Conservation (phyloP, 2,888 invertebrate species). For the Microplitis manilae region DNA sequence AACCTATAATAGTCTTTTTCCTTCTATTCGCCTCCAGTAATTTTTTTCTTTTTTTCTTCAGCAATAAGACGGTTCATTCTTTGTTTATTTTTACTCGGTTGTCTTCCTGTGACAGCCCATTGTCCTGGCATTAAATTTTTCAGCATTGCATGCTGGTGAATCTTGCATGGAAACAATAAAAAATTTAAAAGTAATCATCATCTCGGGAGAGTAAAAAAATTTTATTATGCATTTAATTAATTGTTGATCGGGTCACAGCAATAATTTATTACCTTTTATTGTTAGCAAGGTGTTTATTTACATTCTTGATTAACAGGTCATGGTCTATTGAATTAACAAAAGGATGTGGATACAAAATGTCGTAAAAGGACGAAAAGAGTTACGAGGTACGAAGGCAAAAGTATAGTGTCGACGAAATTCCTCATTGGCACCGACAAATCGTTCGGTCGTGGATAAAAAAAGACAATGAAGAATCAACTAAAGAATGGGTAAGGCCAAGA, state of each 20-base stretch:
- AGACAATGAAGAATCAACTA: slow-evolving; percentile 17
- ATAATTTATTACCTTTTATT: too few species aligned
- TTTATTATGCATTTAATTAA: too few species aligned
- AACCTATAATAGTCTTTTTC: background rate
- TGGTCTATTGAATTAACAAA: slow-evolving; percentile 4
- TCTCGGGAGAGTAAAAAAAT: too few species aligned
- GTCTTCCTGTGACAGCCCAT: slow-evolving; percentile 26
- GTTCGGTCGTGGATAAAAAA: slow-evolving; percentile 35
- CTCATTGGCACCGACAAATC: slow-evolving; percentile 53
- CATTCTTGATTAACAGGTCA: background rate
- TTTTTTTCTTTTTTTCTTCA: background rate
- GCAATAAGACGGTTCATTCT: background rate
- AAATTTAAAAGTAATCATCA: too few species aligned
- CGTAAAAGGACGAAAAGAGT: slow-evolving; percentile 27
- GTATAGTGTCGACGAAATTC: slow-evolving; percentile 50
- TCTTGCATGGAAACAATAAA: too few species aligned
- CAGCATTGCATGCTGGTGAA: too few species aligned
- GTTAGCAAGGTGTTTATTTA: background rate
- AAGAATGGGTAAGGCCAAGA: background rate
- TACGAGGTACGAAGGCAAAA: slow-evolving; percentile 51
- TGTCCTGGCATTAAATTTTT: background rate
- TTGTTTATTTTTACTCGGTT: slow-evolving; percentile 3
- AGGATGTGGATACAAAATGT: slow-evolving; percentile 7
- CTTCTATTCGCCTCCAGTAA: too few species aligned
- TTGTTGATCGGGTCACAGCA: too few species aligned